These are phyloP conservation scores for Arrhamphus sclerolepis DNA, from an alignment of 2,797 vertebrate genomes.

Conservation along the genomic window DNA sequence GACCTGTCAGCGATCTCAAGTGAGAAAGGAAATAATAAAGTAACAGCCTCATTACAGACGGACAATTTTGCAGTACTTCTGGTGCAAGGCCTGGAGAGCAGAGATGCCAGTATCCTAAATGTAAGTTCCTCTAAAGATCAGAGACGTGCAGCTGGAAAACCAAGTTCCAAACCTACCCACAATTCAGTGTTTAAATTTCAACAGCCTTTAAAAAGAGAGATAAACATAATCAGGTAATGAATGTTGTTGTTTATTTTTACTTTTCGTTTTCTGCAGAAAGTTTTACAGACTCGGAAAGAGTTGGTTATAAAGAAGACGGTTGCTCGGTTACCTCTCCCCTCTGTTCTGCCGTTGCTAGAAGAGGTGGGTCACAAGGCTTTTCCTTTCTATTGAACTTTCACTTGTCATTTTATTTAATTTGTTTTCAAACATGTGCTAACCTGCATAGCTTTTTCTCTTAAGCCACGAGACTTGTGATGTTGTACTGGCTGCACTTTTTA, in stretches of 20 bases:
- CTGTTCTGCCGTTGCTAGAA: constrained; percentile 91
- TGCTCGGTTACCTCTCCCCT: constrained; percentile 89
- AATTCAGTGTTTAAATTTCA: no score
- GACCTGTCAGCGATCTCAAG: constrained; percentile 79
- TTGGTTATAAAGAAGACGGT: constrained; percentile 92
- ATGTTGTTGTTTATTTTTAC: background rate
- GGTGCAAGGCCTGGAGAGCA: constrained; percentile 95
- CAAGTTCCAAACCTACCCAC: background rate
- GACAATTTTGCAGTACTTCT: constrained; percentile 92
- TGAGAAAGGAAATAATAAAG: constrained; percentile 77
- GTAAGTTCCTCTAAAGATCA: constrained; percentile 77
- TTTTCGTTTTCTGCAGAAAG: constrained; percentile 83
- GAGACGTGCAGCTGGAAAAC: background rate
- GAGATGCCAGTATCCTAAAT: constrained; percentile 88
- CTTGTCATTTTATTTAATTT: background rate
- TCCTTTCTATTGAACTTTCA: no score
- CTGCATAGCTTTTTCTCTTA: background rate
- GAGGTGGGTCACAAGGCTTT: constrained; percentile 78
- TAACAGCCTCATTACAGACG: constrained; percentile 83
- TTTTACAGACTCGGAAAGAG: constrained; percentile 92
- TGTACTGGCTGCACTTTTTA: constrained; percentile 11
- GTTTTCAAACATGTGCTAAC: background rate
- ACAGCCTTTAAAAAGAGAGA: no score
- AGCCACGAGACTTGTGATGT: background rate
- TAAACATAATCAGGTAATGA: background rate